Percentiles rank a stretch among this genome's conserved stretches.
These are phyloP conservation scores for Nylanderia fulva DNA, from an alignment of 1,140 invertebrate species.

Conservation along the genomic window DNA sequence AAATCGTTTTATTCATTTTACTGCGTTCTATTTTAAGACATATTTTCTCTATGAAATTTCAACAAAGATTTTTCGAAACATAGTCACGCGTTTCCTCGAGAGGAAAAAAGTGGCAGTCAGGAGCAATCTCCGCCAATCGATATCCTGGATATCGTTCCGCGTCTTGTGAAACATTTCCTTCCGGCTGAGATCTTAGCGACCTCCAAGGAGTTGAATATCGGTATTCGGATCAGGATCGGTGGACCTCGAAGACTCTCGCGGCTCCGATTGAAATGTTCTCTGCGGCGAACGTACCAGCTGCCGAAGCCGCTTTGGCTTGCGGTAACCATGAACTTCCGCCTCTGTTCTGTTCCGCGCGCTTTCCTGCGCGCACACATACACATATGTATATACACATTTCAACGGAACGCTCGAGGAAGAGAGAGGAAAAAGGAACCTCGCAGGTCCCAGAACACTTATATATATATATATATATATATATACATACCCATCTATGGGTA, in stretches of 20 bases:
- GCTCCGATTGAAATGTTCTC: slow-evolving; percentile 71
- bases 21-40: not conserved
- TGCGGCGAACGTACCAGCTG: slow-evolving; percentile 35
- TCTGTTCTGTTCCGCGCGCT: slow-evolving; percentile 53
- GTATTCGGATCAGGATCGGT: slow-evolving; percentile 71
- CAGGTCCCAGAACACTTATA: slow-evolving; percentile 41
- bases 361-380: not conserved
- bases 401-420: slow-evolving; percentile 3
- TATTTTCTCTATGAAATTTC: not conserved
- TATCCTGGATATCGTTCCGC: slow-evolving; percentile 50
- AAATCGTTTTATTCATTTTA: not conserved
- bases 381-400: not conserved
- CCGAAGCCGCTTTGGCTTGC: slow-evolving; percentile 58
- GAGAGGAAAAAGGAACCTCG: not conserved
- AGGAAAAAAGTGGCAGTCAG: not conserved
- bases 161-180: slow-evolving; percentile 57
- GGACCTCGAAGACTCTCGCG: slow-evolving; percentile 62
- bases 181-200: slow-evolving; percentile 60
- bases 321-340: slow-evolving; percentile 63
- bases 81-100: slow-evolving; percentile 39
- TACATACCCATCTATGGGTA: not conserved
- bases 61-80: slow-evolving; percentile 8
- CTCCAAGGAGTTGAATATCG: slow-evolving; percentile 69
- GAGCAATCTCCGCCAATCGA: slow-evolving; percentile 55
- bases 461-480: slow-evolving; percentile 41